Conservation (phyloP, 2,888 invertebrate species). For the Esperia sulphurella region DNA sequence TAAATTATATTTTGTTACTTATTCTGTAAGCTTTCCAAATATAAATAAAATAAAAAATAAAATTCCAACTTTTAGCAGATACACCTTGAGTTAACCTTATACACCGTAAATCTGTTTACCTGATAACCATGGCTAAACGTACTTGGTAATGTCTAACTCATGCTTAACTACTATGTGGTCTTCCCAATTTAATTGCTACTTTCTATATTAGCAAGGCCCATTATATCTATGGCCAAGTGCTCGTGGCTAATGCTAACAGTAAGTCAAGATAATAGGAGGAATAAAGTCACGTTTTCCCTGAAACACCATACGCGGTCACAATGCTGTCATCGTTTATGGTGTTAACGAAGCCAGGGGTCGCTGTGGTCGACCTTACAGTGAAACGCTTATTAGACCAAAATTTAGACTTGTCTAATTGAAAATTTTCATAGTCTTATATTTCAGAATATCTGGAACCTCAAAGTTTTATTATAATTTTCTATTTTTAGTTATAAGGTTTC, state of each 20-base stretch:
- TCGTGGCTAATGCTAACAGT: slow-evolving; percentile 28
- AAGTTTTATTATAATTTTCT: not conserved
- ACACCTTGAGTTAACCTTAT: too few species aligned
- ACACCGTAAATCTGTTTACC: too few species aligned
- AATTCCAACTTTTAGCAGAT: too few species aligned
- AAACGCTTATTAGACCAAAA: slow-evolving; percentile 49
- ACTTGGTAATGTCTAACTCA: too few species aligned
- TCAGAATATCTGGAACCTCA: not conserved
- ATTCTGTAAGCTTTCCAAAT: too few species aligned
- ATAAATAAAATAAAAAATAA: too few species aligned
- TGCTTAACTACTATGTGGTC: too few species aligned
- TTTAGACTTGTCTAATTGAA: slow-evolving; percentile 21
- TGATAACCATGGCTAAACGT: too few species aligned
- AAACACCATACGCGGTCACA: slow-evolving; percentile 51
- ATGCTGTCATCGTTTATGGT: slow-evolving; percentile 56
- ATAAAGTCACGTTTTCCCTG: slow-evolving; percentile 58
- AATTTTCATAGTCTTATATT: not conserved
- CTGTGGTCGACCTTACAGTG: slow-evolving; percentile 38
- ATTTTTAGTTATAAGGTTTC: too few species aligned
- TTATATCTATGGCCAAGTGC: slow-evolving; percentile 9
- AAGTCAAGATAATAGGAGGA: slow-evolving; percentile 45
- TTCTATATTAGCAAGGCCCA: not conserved
- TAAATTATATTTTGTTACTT: too few species aligned
- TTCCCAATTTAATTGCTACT: not conserved
- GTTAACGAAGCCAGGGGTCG: slow-evolving; percentile 57